Conservation (phyloP, 2,888 invertebrate genomes). For the Dioctria rufipes region DNA sequence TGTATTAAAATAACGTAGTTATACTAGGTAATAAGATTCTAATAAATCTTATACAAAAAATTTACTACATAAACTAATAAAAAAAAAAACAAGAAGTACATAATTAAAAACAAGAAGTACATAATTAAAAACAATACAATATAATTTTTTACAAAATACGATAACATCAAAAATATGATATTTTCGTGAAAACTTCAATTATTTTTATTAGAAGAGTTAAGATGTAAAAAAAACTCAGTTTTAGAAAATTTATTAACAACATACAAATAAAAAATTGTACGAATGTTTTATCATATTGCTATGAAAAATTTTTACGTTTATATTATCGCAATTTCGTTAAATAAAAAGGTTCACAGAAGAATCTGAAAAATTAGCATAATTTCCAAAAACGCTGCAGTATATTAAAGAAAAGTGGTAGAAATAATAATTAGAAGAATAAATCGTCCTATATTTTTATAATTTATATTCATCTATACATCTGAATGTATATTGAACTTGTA, state of each 20-base stretch:
- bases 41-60: conserved; percentile 51
- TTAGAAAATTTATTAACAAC: conserved; percentile 45
- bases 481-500: conserved; percentile 56
- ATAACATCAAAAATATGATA: conserved; percentile 40
- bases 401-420: conserved; percentile 40
- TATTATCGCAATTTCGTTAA: not conserved
- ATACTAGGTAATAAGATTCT: conserved; percentile 41
- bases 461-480: conserved; percentile 57
- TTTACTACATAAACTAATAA: conserved; percentile 34
- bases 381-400: conserved; percentile 44
- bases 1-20: conserved; percentile 25
- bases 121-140: conserved; percentile 47
- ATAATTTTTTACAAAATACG: conserved; percentile 48
- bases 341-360: conserved; percentile 23
- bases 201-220: conserved; percentile 55
- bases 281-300: conserved; percentile 25
- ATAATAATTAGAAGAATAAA: conserved; percentile 46
- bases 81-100: conserved; percentile 47
- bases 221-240: conserved; percentile 19
- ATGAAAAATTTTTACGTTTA: conserved; percentile 8
- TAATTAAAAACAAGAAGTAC: conserved; percentile 29
- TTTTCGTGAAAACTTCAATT: conserved; percentile 58
- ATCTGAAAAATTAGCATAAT: conserved; percentile 37
- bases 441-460: conserved; percentile 60
- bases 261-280: conserved; percentile 4